Base-by-base conservation (phyloP, 2,797 vertebrate species). In the Myotis findleyi region DNA sequence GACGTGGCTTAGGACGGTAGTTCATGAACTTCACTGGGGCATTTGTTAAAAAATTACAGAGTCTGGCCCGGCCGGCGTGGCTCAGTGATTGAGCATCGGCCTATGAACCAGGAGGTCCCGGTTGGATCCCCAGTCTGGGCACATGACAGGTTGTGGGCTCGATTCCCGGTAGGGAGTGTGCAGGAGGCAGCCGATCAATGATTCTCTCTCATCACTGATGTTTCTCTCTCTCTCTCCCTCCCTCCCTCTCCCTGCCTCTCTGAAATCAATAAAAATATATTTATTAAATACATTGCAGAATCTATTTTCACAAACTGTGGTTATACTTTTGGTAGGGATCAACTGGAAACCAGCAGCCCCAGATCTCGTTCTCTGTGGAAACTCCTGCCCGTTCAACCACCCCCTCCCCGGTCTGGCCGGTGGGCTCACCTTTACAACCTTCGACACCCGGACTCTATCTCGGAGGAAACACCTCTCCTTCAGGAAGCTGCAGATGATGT, bases 351-450 rank as follows among this genome's bases (percentile, higher is more conserved):
- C 41, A 20, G 27, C 76, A 49, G 73, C 64, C 64, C 23, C 17
- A 8, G 27, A 79, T 47, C 33, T 12, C 57, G 18, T 38, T 55
- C 73, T n/a, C 79, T 33, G 16, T 18, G 69, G 41, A 38, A 30
- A 5, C 3, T 0, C 23, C 6, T 27, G 17, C 17, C 30, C 16
- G 0, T 36, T 17, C 20, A 17, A 3, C n/a, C 4, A 5, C 7
- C 68, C 66, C 21, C 2, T 3, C 57, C 53, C 27, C 1, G 0
- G 30, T 1, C 68, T 7, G 49, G 21, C 55, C 20, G 27, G 14
- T 20, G 21, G 44, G 0, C 97, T 97, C 84, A 97, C 98, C 97
- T 98, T 98, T 49, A 98, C 88, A 6, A 87, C 95, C 30, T 97
- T 97, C 2, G 75, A 85, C 59, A 97, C 96, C 2, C 33, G 10